Percentiles rank a stretch among this genome's conserved stretches.
Conservation (phyloP, 2,888 invertebrate genomes). For the Diloba caeruleocephala region DNA sequence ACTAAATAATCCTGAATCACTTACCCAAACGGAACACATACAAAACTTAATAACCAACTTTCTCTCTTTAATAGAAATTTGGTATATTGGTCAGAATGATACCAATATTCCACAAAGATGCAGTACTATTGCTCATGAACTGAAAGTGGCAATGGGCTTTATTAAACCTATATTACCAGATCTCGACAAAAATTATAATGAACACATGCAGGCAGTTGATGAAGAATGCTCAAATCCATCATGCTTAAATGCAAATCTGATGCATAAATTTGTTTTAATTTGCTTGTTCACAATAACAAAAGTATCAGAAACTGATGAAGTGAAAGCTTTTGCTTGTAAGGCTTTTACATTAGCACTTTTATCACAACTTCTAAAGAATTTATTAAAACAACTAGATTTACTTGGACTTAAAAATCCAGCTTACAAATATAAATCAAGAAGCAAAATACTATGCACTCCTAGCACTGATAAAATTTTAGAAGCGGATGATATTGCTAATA, state of each 20-base stretch:
- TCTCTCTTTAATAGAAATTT: slow-evolving; percentile 89
- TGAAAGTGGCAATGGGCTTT: slow-evolving; percentile 92
- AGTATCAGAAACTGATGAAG: slow-evolving; percentile 92
- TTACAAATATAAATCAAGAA: slow-evolving; percentile 68
- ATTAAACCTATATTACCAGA: slow-evolving; percentile 83
- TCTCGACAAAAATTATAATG: slow-evolving; percentile 85
- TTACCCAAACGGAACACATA: slow-evolving; percentile 84
- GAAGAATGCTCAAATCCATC: slow-evolving; percentile 87
- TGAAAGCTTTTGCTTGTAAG: slow-evolving; percentile 94
- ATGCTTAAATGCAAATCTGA: slow-evolving; percentile 90
- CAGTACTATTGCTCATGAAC: slow-evolving; percentile 91
- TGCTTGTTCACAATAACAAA: slow-evolving; percentile 94
- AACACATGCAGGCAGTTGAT: slow-evolving; percentile 83
- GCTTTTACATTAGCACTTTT: slow-evolving; percentile 95
- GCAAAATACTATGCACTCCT: slow-evolving; percentile 46
- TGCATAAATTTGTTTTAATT: slow-evolving; percentile 95
- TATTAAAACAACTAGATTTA: slow-evolving; percentile 77
- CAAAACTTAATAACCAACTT: slow-evolving; percentile 85
- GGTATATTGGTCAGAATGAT: slow-evolving; percentile 91
- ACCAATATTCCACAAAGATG: slow-evolving; percentile 91
- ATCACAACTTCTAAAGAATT: slow-evolving; percentile 91
- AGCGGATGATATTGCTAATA: slow-evolving; percentile 23
- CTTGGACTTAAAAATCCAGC: slow-evolving; percentile 85
- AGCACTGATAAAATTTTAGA: slow-evolving; percentile 45
- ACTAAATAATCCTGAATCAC: slow-evolving; percentile 81